Evolutionary conservation across 2,797 vertebrate species (phyloP).

Genomic region (Microcaecilia unicolor): DNA sequence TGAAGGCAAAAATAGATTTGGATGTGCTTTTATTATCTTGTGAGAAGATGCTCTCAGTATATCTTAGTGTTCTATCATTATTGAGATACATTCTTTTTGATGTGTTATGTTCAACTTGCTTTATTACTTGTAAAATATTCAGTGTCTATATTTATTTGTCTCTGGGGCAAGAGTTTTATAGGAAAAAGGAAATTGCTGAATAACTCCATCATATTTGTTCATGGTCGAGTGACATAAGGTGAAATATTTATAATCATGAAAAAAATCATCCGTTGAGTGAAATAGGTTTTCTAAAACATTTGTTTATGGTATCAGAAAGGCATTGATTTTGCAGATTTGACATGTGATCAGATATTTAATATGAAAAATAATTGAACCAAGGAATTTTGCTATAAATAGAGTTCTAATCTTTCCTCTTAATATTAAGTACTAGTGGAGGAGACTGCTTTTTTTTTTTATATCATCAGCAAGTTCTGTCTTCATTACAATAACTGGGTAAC

Average conservation of each 20-base stretch:
- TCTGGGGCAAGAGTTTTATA: neutral
- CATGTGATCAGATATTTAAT: neutral
- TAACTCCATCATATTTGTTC: neutral
- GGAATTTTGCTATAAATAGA: too few species aligned
- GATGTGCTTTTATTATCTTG: neutral
- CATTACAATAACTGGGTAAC: too few species aligned
- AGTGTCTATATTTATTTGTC: neutral
- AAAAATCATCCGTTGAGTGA: neutral
- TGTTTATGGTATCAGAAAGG: neutral
- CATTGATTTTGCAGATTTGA: neutral
- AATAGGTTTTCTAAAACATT: neutral
- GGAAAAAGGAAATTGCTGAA: neutral
- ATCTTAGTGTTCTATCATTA: neutral
- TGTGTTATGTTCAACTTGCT: neutral
- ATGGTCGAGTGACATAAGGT: neutral
- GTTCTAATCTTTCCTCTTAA: too few species aligned
- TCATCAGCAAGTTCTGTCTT: too few species aligned
- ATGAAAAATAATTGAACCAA: neutral
- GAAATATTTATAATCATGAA: neutral
- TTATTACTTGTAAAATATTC: constrained; percentile 5
- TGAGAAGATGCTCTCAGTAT: neutral
- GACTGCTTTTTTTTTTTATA: too few species aligned
- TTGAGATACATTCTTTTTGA: neutral
- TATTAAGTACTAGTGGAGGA: too few species aligned
- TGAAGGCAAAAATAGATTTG: too few species aligned